Conservation (phyloP, 2,797 vertebrate genomes). For the Selene dorsalis region DNA sequence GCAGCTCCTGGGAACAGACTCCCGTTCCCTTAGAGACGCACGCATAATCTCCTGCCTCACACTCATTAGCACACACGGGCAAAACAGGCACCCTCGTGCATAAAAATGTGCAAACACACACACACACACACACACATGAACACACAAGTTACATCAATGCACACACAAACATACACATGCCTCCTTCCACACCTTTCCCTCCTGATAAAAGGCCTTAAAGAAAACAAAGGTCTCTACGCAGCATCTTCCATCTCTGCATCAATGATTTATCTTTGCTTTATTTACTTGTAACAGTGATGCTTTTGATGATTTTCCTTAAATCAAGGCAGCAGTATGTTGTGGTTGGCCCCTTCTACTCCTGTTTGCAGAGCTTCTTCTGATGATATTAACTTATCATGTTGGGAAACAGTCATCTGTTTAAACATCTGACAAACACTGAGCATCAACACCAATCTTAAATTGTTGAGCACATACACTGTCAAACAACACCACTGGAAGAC, state of each 20-base stretch:
- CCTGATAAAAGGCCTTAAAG: conserved; percentile 6
- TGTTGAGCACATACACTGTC: no score
- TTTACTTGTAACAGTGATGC: not conserved
- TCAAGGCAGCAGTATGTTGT: not conserved
- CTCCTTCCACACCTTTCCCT: conserved; percentile 2
- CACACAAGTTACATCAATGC: conserved; percentile 15
- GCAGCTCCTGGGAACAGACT: conserved; percentile 77
- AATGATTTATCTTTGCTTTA: not conserved
- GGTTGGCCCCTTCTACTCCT: not conserved
- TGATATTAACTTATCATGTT: no score
- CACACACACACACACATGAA: conserved; percentile 41
- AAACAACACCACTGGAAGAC: no score
- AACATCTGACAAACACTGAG: not conserved
- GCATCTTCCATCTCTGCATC: not conserved
- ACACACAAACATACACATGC: conserved; percentile 9
- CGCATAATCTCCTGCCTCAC: conserved; percentile 77
- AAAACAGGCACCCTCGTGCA: conserved; percentile 54
- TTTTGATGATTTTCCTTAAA: not conserved
- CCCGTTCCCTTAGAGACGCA: conserved; percentile 71
- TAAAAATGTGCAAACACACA: conserved; percentile 51
- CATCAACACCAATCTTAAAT: not conserved
- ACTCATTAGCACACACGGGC: conserved; percentile 74
- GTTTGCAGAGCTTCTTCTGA: conserved; percentile 1
- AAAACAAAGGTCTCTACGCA: not conserved
- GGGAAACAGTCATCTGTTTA: not conserved